Percentiles rank a stretch among this genome's conserved stretches.
These are phyloP conservation scores for Pavo muticus DNA, from an alignment of 2,113 vertebrate genomes.

Conservation along the genomic window DNA sequence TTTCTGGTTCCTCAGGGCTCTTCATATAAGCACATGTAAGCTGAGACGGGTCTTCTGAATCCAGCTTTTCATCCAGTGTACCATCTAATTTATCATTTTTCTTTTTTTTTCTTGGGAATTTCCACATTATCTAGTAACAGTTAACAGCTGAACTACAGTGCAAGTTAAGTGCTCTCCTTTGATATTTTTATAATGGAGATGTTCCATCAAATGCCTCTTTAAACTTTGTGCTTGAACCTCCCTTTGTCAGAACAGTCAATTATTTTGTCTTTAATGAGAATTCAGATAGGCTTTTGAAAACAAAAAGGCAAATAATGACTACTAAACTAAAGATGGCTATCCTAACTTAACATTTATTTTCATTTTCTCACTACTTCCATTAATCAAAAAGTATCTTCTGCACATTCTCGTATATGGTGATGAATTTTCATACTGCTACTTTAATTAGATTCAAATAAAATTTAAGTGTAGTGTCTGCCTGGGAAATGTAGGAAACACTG, in stretches of 20 bases:
- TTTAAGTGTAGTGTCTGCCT: background rate
- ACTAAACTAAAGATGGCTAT: background rate
- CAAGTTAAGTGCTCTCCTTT: background rate
- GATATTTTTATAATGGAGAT: background rate
- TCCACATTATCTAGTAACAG: background rate
- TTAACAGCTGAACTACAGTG: background rate
- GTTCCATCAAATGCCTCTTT: background rate
- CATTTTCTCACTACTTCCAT: background rate
- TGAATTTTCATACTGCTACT: background rate
- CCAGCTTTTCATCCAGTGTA: background rate
- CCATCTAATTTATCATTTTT: background rate
- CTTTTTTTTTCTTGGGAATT: background rate
- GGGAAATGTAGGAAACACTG: background rate
- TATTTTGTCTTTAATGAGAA: background rate
- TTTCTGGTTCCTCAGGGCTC: fast-evolving
- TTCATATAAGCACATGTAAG: fast-evolving
- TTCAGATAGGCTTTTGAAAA: conserved; percentile 7
- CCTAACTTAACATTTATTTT: conserved; percentile 9
- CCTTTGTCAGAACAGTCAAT: background rate
- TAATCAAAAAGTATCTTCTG: background rate
- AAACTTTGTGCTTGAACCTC: background rate
- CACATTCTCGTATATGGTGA: background rate
- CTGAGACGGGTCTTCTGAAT: background rate
- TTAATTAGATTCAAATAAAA: background rate
- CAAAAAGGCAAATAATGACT: background rate